phyloP scores from a whole-genome alignment of 2,888 invertebrate genomes.

The Deroplatys truncata region DNA sequence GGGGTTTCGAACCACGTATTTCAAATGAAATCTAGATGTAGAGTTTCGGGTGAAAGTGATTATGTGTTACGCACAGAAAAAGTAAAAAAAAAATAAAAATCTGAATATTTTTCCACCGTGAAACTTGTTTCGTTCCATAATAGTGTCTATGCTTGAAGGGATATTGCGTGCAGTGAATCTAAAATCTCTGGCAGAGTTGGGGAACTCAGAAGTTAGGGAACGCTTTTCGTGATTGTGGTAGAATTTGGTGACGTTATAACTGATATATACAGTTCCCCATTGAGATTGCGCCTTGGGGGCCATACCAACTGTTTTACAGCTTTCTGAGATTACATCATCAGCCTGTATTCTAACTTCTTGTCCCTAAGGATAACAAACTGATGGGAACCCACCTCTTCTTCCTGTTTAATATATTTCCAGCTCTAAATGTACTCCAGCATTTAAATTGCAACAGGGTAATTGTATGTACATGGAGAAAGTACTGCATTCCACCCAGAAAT shows the following conservation, averaged over 20 bases:
- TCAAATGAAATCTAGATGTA: too few species aligned
- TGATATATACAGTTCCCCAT: not conserved
- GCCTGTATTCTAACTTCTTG: not conserved
- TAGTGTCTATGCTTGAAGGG: not conserved
- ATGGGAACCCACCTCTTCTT: too few species aligned
- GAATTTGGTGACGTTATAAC: not conserved
- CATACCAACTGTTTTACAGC: not conserved
- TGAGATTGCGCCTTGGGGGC: not conserved
- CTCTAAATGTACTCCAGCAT: too few species aligned
- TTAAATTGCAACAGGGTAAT: too few species aligned
- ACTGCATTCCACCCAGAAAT: too few species aligned
- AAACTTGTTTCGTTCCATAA: not conserved
- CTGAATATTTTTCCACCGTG: too few species aligned
- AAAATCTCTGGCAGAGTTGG: not conserved
- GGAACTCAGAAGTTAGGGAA: not conserved
- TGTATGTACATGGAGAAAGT: too few species aligned
- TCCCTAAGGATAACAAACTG: not conserved
- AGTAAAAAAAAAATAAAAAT: too few species aligned
- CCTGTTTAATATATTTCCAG: too few species aligned
- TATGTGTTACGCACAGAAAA: too few species aligned
- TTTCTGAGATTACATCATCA: not conserved
- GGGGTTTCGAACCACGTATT: too few species aligned
- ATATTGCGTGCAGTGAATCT: not conserved
- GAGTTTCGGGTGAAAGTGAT: too few species aligned
- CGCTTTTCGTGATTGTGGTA: not conserved